Base-by-base conservation (phyloP, 2,797 vertebrate genomes). In the Toxotes lorentzi region DNA sequence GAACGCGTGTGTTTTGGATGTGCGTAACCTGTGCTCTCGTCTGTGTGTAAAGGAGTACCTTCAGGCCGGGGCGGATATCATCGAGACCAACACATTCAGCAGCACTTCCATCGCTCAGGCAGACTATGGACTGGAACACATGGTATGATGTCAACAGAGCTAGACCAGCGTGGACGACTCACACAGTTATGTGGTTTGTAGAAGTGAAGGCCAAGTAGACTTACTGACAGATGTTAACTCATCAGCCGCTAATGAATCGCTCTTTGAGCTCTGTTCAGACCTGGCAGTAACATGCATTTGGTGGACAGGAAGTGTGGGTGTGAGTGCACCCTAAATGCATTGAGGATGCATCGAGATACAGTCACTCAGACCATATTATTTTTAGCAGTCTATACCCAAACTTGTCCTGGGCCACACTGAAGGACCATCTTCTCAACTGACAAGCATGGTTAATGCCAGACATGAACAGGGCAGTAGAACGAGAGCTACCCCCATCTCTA, bases 11-110 rank as follows among this genome's bases (percentile, higher is more conserved):
- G 12, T 56, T 34, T 17, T 57, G 54, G 27, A 24, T 58, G 17
- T 59, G 8, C 51, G 2, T 63, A 47, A 80, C 41, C 17, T 48
- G 19, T 58, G 30, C 7, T 53, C 12, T 58, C 1, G 10, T 63
- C 72, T 75, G n/a, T 75, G 32, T 81, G 45, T 68, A 34, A 14
- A 99, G 98, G 97, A 99, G 4, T 99, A 99, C 83, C 94, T 99
- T 74, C 85, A 96, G 73, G 96, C 97, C 14, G 98, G 98, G 0
- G 97, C 98, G 5, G 98, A 99, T 88, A 97, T 99, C 76, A 95
- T 99, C 34, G 98, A 99, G 94, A 99, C 98, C 8, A 99, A 99
- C 91, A 99, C 98, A 1, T 99, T 99, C 69, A 99, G 97, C 89
- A 96, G 98, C 90, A 99, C 98, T 0, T 93, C 95, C 41, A 84